Conservation (phyloP, 1,140 invertebrate species). For the Anastrepha ludens region DNA sequence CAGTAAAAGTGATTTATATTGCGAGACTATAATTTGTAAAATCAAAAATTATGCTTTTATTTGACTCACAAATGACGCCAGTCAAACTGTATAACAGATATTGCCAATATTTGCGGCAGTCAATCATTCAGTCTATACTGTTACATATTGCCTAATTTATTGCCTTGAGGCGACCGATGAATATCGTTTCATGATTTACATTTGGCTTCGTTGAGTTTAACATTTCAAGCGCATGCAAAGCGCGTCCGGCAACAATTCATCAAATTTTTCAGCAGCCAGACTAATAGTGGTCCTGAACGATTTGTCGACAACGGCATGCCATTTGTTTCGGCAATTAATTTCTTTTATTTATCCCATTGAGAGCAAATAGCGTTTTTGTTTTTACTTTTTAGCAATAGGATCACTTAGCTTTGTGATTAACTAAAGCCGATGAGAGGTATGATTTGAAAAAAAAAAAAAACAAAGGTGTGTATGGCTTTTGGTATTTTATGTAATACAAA, state of each 20-base stretch:
- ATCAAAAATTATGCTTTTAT: too few species aligned
- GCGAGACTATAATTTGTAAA: too few species aligned
- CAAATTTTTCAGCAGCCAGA: background rate
- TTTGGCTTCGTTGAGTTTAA: background rate
- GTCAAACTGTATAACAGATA: too few species aligned
- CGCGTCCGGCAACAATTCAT: slow-evolving; percentile 24
- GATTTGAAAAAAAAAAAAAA: too few species aligned
- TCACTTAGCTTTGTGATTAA: too few species aligned
- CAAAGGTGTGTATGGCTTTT: too few species aligned
- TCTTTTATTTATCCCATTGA: background rate
- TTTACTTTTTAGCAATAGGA: too few species aligned
- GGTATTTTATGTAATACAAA: too few species aligned
- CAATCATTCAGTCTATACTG: background rate
- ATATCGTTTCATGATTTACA: background rate
- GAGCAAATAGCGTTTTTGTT: too few species aligned
- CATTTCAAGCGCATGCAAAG: background rate
- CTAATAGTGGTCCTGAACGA: background rate
- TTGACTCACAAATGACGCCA: too few species aligned
- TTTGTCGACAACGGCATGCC: background rate
- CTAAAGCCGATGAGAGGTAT: too few species aligned
- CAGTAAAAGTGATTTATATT: too few species aligned
- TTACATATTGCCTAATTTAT: background rate
- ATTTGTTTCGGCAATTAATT: background rate
- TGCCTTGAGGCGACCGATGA: background rate
- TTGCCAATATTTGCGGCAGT: background rate